Percentiles rank a stretch among this genome's conserved stretches.
These are phyloP conservation scores for Lepidocyrtoides sp. DNA, from an alignment of 2,888 invertebrate species.

Conservation along the genomic window DNA sequence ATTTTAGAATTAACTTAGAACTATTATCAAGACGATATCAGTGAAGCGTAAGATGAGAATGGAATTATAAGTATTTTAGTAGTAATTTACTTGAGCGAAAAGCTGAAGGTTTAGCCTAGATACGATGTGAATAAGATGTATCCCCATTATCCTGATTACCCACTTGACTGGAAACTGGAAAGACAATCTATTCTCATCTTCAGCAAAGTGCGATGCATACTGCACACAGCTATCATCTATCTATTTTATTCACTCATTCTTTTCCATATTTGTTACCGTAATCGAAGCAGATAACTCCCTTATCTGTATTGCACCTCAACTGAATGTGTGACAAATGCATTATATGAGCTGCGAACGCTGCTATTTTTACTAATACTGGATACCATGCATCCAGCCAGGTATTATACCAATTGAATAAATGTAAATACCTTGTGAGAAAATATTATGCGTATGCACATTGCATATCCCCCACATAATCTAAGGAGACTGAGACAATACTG, in stretches of 20 bases:
- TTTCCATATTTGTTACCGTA: neutral
- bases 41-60: conserved; percentile 2
- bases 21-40: neutral
- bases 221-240: neutral
- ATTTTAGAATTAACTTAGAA: conserved; percentile 12
- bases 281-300: conserved; percentile 18
- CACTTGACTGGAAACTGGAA: conserved; percentile 33
- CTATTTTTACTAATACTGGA: no score
- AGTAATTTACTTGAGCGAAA: neutral
- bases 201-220: neutral
- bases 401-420: no score
- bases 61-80: neutral
- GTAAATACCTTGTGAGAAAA: no score
- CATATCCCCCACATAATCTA: no score
- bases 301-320: conserved; percentile 4
- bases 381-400: no score
- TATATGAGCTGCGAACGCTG: neutral
- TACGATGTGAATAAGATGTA: no score
- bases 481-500: no score
- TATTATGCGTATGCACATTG: no score
- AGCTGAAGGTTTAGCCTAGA: no score
- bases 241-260: neutral
- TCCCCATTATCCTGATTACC: neutral
- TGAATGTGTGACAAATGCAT: conserved; percentile 33
- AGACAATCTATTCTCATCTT: neutral